Conservation (phyloP, 2,113 vertebrate species). For the Daubentonia madagascariensis region DNA sequence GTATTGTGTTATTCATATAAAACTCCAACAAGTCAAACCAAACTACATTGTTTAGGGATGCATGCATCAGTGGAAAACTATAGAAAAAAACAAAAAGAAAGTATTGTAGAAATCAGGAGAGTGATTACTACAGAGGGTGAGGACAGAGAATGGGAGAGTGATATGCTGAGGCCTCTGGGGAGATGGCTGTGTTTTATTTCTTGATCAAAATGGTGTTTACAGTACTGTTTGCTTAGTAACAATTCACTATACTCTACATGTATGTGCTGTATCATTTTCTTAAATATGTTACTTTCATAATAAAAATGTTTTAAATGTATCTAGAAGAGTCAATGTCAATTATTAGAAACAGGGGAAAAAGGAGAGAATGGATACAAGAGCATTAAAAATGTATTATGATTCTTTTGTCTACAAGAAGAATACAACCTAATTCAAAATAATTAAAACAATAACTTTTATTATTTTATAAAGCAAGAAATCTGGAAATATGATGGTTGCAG, state of each 20-base stretch:
- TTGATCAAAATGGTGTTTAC: neutral
- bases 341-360: neutral
- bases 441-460: neutral
- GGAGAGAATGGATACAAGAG: neutral
- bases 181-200: neutral
- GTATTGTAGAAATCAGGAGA: neutral
- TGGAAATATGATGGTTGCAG: neutral
- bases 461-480: neutral
- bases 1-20: neutral
- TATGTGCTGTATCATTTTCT: neutral
- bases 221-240: neutral
- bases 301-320: neutral
- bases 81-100: neutral
- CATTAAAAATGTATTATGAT: neutral
- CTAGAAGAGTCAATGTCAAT: neutral
- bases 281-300: neutral
- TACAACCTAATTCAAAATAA: neutral
- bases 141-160: neutral
- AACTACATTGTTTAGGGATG: neutral
- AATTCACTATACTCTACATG: neutral
- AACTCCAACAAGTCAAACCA: neutral
- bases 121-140: neutral
- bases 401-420: neutral
- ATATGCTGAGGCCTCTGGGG: neutral
- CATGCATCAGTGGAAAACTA: neutral